These are phyloP conservation scores for Pharmacophagus antenor DNA, from an alignment of 2,888 invertebrate species.

Conservation along the genomic window DNA sequence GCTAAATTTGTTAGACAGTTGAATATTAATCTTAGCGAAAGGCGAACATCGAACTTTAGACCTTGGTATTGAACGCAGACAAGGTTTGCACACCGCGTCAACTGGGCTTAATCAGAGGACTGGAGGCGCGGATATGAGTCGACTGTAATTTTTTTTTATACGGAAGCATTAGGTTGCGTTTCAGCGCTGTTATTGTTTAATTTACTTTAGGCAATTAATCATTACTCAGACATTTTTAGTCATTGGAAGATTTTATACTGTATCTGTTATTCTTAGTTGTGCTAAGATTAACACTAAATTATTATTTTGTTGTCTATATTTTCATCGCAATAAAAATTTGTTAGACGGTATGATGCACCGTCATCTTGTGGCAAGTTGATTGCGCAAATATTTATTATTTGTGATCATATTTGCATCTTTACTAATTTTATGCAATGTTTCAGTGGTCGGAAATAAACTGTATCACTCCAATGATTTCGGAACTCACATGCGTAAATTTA, in stretches of 20 bases:
- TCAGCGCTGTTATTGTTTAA: conserved; percentile 18
- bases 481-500: too few species aligned
- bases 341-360: too few species aligned
- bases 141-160: conserved; percentile 20
- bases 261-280: too few species aligned
- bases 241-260: neutral
- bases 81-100: conserved; percentile 49
- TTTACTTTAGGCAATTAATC: conserved; percentile 12
- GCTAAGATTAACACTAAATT: too few species aligned
- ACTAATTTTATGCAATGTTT: too few species aligned
- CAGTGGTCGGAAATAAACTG: too few species aligned
- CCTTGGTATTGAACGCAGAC: conserved; percentile 72
- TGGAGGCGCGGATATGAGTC: conserved; percentile 16
- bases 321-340: too few species aligned
- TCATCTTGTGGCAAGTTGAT: too few species aligned
- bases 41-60: conserved; percentile 74
- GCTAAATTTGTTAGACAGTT: conserved; percentile 5
- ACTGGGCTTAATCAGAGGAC: conserved; percentile 33
- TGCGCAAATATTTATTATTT: too few species aligned
- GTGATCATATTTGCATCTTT: too few species aligned
- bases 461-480: too few species aligned
- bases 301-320: too few species aligned
- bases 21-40: conserved; percentile 50
- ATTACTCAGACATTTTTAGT: neutral
- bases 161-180: conserved; percentile 20